Conservation (phyloP, 2,888 invertebrate genomes). For the Argyresthia albistria region DNA sequence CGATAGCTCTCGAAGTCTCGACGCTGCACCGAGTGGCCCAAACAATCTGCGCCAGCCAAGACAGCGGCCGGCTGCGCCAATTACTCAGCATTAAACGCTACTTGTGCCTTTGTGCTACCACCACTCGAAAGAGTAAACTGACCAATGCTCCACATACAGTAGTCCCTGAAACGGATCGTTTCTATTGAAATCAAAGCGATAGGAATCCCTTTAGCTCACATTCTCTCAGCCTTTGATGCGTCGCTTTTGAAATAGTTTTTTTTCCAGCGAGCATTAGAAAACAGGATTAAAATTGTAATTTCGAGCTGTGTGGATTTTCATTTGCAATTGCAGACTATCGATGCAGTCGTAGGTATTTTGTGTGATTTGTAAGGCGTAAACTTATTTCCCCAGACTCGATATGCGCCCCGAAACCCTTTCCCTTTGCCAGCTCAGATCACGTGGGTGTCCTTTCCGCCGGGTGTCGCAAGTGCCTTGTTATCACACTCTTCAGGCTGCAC, state of each 20-base stretch:
- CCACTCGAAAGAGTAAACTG: slow-evolving; percentile 5
- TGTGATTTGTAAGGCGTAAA: no score
- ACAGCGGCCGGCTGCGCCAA: background rate
- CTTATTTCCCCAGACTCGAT: no score
- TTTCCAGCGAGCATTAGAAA: no score
- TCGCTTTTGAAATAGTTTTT: no score
- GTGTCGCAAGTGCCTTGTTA: slow-evolving; percentile 5
- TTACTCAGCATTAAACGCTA: slow-evolving; percentile 5
- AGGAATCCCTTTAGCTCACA: no score
- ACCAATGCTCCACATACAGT: background rate
- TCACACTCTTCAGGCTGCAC: slow-evolving; percentile 3
- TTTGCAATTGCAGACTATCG: no score
- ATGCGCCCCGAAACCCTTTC: no score
- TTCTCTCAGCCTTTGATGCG: no score
- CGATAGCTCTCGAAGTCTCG: slow-evolving; percentile 9
- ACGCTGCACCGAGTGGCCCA: slow-evolving; percentile 9
- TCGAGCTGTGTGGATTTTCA: no score
- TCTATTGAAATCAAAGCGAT: background rate
- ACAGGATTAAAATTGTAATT: no score
- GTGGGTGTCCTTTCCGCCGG: background rate
- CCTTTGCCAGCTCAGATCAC: no score
- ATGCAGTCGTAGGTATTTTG: no score
- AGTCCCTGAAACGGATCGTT: background rate
- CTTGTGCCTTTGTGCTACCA: background rate
- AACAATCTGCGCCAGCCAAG: slow-evolving; percentile 8